Evolutionary conservation across 1,140 invertebrate genomes (phyloP).

Genomic region (Zaprionus camerounensis): DNA sequence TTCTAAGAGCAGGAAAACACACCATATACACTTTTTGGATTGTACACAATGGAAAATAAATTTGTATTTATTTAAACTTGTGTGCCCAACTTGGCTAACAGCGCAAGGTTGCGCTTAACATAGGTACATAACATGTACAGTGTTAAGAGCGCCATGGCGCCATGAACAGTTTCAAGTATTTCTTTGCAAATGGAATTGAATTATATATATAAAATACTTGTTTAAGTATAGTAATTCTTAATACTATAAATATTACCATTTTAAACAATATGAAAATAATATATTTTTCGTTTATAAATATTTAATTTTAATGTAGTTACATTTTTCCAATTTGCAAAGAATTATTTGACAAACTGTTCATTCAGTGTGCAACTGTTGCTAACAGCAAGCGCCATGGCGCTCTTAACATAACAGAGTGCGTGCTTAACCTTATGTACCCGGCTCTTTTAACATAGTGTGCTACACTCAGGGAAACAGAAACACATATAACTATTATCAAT

Average conservation of each 20-base stretch:
- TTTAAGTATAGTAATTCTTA: too few relatives aligned
- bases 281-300: too few relatives aligned
- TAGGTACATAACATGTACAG: not conserved
- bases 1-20: slow-evolving; percentile 21
- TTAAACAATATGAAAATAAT: too few relatives aligned
- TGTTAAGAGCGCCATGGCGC: not conserved
- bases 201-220: too few relatives aligned
- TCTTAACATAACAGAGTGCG: not conserved
- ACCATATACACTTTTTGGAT: slow-evolving; percentile 1
- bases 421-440: not conserved
- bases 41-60: slow-evolving; percentile 53
- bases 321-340: too few relatives aligned
- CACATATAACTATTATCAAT: not conserved
- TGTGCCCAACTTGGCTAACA: slow-evolving; percentile 14
- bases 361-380: not conserved
- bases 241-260: too few relatives aligned
- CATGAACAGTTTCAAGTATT: too few relatives aligned
- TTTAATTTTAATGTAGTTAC: too few relatives aligned
- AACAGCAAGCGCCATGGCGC: not conserved
- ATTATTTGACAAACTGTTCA: too few relatives aligned
- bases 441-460: not conserved
- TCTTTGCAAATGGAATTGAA: too few relatives aligned
- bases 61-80: slow-evolving; percentile 59
- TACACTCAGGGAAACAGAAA: not conserved
- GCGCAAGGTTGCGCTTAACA: not conserved